Conservation (phyloP, 2,888 invertebrate genomes). For the Lasioglossum marginatum region DNA sequence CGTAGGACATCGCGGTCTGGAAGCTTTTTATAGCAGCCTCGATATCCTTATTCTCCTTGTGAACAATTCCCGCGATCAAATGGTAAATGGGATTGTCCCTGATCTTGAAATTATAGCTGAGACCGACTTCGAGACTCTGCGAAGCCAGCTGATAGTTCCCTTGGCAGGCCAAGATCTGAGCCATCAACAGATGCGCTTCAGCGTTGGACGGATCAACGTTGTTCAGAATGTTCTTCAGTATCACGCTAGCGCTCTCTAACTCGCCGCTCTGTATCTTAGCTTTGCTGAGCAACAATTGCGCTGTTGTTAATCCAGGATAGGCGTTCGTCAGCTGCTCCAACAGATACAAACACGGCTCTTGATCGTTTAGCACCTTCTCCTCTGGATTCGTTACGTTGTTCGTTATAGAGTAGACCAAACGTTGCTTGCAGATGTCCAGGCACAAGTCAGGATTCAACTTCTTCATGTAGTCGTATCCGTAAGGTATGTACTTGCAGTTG, state of each 20-base stretch:
- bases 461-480: slow-evolving; percentile 91
- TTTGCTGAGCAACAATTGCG: slow-evolving; percentile 90
- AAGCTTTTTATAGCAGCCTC: slow-evolving; percentile 91
- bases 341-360: slow-evolving; percentile 54
- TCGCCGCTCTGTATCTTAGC: slow-evolving; percentile 93
- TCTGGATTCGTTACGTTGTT: slow-evolving; percentile 78
- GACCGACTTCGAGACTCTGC: slow-evolving; percentile 94
- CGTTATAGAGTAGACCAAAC: slow-evolving; percentile 90
- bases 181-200: slow-evolving; percentile 93
- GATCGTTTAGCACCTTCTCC: not conserved
- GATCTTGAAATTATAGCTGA: slow-evolving; percentile 97
- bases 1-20: slow-evolving; percentile 90
- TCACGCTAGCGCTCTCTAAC: slow-evolving; percentile 88
- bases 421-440: slow-evolving; percentile 91
- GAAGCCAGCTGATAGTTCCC: slow-evolving; percentile 91
- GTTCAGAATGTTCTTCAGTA: slow-evolving; percentile 90
- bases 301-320: slow-evolving; percentile 92
- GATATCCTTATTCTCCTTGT: slow-evolving; percentile 90
- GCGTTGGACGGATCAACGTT: slow-evolving; percentile 91
- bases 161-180: slow-evolving; percentile 92
- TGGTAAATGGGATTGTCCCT: slow-evolving; percentile 96
- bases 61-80: slow-evolving; percentile 92
- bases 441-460: slow-evolving; percentile 94
- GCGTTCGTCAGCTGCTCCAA: slow-evolving; percentile 90
- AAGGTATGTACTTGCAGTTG: slow-evolving; percentile 86